A percentile compares a stretch with the other conserved stretches of the same genome.
phyloP scores from a whole-genome alignment of 35 echinoderm and acorn worm genomes.

The Holothuria glaberrima region DNA sequence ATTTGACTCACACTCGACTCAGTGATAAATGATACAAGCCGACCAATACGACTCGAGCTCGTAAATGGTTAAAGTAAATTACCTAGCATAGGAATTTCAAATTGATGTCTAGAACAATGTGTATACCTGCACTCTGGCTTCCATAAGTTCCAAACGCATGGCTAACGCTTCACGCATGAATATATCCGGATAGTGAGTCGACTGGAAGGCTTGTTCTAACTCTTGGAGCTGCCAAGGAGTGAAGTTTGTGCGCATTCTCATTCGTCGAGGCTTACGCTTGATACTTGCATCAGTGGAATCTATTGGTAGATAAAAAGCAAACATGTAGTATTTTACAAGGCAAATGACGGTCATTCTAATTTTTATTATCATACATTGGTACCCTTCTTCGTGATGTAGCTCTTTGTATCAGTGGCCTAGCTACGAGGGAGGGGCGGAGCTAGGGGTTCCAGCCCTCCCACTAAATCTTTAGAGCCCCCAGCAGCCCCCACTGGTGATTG shows the following conservation, averaged over 20 bases:
- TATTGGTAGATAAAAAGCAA: not conserved
- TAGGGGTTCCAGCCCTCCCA: no score
- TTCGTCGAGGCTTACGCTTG: slow-evolving; percentile 82
- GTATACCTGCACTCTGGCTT: slow-evolving; percentile 93
- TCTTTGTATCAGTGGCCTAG: no score
- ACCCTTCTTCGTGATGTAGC: no score
- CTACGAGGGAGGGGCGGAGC: no score
- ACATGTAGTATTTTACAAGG: not conserved
- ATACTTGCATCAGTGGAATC: slow-evolving; percentile 39
- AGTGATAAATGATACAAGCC: no score
- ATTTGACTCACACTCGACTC: no score
- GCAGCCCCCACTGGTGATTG: no score
- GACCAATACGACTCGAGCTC: no score
- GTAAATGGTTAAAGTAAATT: no score
- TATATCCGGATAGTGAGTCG: slow-evolving; percentile 97
- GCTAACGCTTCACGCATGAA: slow-evolving; percentile 99
- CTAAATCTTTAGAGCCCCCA: no score
- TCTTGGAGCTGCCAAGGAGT: slow-evolving; percentile 95
- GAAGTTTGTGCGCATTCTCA: slow-evolving; percentile 98
- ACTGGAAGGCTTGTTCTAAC: slow-evolving; percentile 86
- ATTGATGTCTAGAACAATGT: not conserved
- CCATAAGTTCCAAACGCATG: slow-evolving; percentile 96
- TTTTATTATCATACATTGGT: no score
- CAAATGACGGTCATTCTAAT: no score
- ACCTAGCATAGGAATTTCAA: not conserved